Base-by-base conservation (phyloP, 2,888 invertebrate species). In the Xiphydria camelus region DNA sequence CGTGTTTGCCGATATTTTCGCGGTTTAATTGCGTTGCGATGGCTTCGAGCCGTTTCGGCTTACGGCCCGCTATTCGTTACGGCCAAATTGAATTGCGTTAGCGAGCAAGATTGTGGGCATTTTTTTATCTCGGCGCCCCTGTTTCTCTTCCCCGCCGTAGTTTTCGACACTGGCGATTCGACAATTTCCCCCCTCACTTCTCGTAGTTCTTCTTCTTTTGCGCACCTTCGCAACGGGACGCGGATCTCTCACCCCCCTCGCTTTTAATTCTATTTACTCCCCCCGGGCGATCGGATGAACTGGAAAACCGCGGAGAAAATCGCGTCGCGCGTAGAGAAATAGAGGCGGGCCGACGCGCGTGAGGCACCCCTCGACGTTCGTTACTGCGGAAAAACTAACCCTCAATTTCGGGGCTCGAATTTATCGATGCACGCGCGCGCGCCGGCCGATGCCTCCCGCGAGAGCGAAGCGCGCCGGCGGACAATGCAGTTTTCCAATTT, bases 11-110 rank as follows among this genome's bases (percentile, higher is more conserved):
- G 59, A 70, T 70, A 72, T 69, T 70, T 71, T 68, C 70, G 60
- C 51, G 54, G 60, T 69, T 71, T 69, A 70, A 71, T 72, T 71
- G 70, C 69, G 70, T 70, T 70, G 69, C 68, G 66, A 69, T 68
- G 63, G 71, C 55, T 56, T 49, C 49, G 56, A 48, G 58, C 61
- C 55, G 56, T 61, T 57, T 44, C 51, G 52, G 59, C 51, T 57
- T 55, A 21, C 33, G 26, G 34, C 15, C 26, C 23, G 46, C 53
- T 50, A 64, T 69, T 64, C 58, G 62, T 66, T 63, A 62, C 58
- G 36, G 37, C 46, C 56, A 64, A 69, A 69, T 66, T 63, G 63
- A 69, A 70, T 67, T 58, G 62, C 57, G 60, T 59, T 62, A 64
- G 62, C 61, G 59, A 61, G 58, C 62, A 64, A 67, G 63, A 63